These are phyloP conservation scores for Nipponia nippon DNA, from an alignment of 2,113 vertebrate genomes.

Conservation along the genomic window DNA sequence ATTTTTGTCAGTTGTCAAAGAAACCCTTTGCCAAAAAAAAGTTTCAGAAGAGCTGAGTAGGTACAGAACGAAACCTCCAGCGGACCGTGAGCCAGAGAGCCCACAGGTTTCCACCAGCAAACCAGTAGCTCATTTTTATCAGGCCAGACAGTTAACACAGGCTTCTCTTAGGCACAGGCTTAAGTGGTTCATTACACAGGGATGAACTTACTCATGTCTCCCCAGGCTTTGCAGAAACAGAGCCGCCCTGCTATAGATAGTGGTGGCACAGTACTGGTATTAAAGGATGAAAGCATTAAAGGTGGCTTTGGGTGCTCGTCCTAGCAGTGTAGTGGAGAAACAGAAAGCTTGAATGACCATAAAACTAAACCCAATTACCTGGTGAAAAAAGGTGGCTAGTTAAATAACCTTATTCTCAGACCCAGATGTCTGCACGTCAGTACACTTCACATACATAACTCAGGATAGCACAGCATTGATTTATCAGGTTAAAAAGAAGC, in stretches of 20 bases:
- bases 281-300: background rate
- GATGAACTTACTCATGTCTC: background rate
- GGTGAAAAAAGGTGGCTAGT: background rate
- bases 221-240: background rate
- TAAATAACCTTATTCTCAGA: background rate
- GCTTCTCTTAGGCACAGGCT: background rate
- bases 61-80: background rate
- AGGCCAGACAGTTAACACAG: background rate
- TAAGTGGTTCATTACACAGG: background rate
- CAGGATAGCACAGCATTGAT: background rate
- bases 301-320: background rate
- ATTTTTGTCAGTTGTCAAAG: background rate
- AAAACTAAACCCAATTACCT: background rate
- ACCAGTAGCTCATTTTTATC: background rate
- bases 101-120: background rate
- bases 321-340: background rate
- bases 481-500: background rate
- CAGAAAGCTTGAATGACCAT: background rate
- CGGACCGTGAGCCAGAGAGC: background rate
- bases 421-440: background rate
- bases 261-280: background rate
- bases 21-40: background rate
- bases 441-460: background rate
- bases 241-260: rapidly evolving
- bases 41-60: background rate